Evolutionary conservation across 2,888 invertebrate genomes (phyloP), one percentile per base, ranked within the genome.

Genomic region (Eupithecia subfuscata): DNA sequence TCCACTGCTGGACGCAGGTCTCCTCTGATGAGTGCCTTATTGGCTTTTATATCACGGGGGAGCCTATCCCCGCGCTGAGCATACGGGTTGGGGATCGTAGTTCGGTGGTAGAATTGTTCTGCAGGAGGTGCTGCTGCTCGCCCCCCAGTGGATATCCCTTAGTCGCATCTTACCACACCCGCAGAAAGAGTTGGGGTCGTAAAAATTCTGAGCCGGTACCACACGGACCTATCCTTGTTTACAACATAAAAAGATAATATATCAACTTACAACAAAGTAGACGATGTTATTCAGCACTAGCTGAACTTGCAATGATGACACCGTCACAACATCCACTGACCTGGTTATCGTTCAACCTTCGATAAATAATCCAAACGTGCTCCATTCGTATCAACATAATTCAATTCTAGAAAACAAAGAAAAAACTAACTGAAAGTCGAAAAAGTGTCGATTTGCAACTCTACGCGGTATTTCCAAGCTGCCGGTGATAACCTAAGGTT

Each of bases 281-380:
- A 60, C 14, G 12, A 60, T 60, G 25, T 60, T 60, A 25, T 60
- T 60, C 60, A 60, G 22, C 25, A 25, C 14, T 60, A 60, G 60
- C 60, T 60, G 25, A 43, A 45, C 43, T 45, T 14, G 40, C 65
- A 74, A 60, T 71, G 69, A 73, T 30, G 22, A 69, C 64, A 30
- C 52, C 16, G 52, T 65, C 52, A 69, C 45, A 45, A 48, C 63
- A 68, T 65, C n/a, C 34, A 64, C 64, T 75, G 69, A 75, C 75
- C 76, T 78, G 71, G 45, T 67, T 25, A 78, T 79, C 76, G 60
- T 63, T 60, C 40, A 71, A 73, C 45, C 68, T 69, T 72, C 73
- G 73, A 78, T 71, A 70, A 67, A 30, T 64, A 77, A 34, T 37
- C 63, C 64, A 25, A 56, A 48, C 30, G 25, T 70, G 56, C 56